Percentiles rank a stretch among this genome's conserved stretches.
These are phyloP conservation scores for Drosophila teissieri DNA, from an alignment of 1,140 invertebrate genomes.

Conservation along the genomic window DNA sequence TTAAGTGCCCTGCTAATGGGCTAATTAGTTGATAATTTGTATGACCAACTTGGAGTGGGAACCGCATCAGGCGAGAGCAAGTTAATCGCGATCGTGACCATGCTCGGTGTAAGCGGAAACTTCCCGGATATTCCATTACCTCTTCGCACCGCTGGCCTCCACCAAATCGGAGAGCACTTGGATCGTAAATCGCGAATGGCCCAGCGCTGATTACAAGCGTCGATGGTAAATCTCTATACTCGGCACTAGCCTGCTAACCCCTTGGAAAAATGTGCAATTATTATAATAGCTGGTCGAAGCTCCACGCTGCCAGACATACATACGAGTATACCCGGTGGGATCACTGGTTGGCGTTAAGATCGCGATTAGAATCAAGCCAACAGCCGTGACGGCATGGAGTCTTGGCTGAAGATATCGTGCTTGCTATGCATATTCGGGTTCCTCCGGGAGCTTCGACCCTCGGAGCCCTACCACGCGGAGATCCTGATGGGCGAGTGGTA, in stretches of 20 bases:
- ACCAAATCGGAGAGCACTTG: neutral
- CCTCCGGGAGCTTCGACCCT: constrained; percentile 91
- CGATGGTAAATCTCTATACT: constrained; percentile 36
- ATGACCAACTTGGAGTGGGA: constrained; percentile 29
- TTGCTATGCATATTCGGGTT: constrained; percentile 91
- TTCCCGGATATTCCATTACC: constrained; percentile 3
- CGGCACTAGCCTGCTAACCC: constrained; percentile 27
- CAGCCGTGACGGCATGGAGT: constrained; percentile 51
- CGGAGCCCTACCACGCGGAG: constrained; percentile 91
- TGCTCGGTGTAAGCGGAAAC: constrained; percentile 27
- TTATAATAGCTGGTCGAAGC: constrained; percentile 86
- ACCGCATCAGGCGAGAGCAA: constrained; percentile 6
- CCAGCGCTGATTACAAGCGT: constrained; percentile 31
- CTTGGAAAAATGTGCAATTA: constrained; percentile 61
- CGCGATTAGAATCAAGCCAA: constrained; percentile 52
- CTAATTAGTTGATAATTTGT: constrained; percentile 28
- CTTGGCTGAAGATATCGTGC: constrained; percentile 88
- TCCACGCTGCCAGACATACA: constrained; percentile 15
- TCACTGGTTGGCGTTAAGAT: neutral
- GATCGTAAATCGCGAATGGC: constrained; percentile 27
- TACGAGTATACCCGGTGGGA: neutral
- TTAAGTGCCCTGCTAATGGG: constrained; percentile 33
- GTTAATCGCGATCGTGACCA: constrained; percentile 29
- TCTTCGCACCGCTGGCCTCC: neutral
- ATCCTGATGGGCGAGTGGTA: constrained; percentile 88